phyloP scores from a whole-genome alignment of 1,140 invertebrate genomes.

The Octopus sinensis region DNA sequence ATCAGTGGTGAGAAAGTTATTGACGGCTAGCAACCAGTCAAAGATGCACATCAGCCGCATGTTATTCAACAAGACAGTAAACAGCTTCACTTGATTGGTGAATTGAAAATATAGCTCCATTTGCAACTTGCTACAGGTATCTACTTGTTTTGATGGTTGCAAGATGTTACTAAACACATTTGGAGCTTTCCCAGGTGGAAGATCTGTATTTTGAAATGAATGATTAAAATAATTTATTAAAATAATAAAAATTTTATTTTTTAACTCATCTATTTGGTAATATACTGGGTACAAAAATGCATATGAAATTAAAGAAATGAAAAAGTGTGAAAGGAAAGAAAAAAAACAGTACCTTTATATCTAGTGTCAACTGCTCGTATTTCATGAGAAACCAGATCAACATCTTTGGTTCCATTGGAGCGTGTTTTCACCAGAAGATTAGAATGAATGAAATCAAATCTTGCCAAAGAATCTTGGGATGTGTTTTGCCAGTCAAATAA shows the following conservation, averaged over 20 bases:
- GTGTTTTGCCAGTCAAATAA: conserved; percentile 50
- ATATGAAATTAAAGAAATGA: conserved; percentile 7
- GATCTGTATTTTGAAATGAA: conserved; percentile 52
- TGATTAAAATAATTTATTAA: background rate
- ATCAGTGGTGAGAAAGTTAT: conserved; percentile 71
- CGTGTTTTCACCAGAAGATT: conserved; percentile 77
- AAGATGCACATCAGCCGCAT: conserved; percentile 91
- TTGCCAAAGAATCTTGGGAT: conserved; percentile 69
- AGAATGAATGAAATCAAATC: conserved; percentile 89
- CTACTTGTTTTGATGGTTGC: conserved; percentile 63
- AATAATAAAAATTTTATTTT: background rate
- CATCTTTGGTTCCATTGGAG: conserved; percentile 84
- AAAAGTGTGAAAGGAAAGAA: background rate
- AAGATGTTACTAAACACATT: conserved; percentile 90
- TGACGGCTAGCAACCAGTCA: conserved; percentile 86
- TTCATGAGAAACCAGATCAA: conserved; percentile 89
- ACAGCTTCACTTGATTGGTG: conserved; percentile 68
- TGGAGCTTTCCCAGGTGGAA: conserved; percentile 68
- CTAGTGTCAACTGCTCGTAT: conserved; percentile 83
- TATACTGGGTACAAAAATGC: background rate
- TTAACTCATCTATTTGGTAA: background rate
- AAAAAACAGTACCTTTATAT: conserved; percentile 57
- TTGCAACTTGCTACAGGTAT: conserved; percentile 41
- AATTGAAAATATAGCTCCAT: conserved; percentile 55
- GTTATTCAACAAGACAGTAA: conserved; percentile 89